Percentiles rank a stretch among this genome's conserved stretches.
Evolutionary conservation across 2,888 invertebrate species (phyloP).

Genomic region (Brenthis ino): DNA sequence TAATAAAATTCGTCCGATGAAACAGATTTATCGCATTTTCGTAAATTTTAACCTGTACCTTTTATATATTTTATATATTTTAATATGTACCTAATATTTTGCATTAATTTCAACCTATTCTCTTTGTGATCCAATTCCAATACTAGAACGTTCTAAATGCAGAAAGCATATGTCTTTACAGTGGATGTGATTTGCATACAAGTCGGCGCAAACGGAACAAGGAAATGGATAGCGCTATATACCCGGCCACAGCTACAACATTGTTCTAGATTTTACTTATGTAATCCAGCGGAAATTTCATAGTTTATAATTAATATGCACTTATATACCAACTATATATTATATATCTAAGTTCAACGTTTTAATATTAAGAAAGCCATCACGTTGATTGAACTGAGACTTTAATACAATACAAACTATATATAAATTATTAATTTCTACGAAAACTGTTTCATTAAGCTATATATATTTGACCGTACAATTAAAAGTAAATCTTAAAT

Average conservation of each 20-base stretch:
- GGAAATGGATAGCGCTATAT: constrained; percentile 29
- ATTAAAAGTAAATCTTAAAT: no score
- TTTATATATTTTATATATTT: no score
- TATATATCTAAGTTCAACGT: no score
- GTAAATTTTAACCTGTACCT: constrained; percentile 22
- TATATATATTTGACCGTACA: no score
- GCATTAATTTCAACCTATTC: constrained; percentile 25
- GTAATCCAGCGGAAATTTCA: no score
- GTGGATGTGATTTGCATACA: constrained; percentile 29
- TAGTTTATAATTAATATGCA: no score
- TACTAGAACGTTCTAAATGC: constrained; percentile 17
- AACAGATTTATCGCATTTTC: constrained; percentile 22
- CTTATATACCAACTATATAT: no score
- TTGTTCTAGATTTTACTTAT: constrained; percentile 12
- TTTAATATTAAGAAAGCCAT: no score
- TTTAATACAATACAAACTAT: no score
- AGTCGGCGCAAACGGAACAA: constrained; percentile 25
- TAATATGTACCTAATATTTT: constrained; percentile 11
- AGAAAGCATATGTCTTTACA: constrained; percentile 19
- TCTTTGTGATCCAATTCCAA: constrained; percentile 25
- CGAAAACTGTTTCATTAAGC: no score
- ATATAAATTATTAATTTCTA: no score
- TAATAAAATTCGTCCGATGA: constrained; percentile 18
- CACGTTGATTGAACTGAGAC: no score
- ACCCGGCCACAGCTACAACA: constrained; percentile 12